A percentile compares a stretch with the other conserved stretches of the same genome.
These are phyloP conservation scores for Sapayoa aenigma DNA, from an alignment of 2,113 vertebrate species.

Conservation along the genomic window DNA sequence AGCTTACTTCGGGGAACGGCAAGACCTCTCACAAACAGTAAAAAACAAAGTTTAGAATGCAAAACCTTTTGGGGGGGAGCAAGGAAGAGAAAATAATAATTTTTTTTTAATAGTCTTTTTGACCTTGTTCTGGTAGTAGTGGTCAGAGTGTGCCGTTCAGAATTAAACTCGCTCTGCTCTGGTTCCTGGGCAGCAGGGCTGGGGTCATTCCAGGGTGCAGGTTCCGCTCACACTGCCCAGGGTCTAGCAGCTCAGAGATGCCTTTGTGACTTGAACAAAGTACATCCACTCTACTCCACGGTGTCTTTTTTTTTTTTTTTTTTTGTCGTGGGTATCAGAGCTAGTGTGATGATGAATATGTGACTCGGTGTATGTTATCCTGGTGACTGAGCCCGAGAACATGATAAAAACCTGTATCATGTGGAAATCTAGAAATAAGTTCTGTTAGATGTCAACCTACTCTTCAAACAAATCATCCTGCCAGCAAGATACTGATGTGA, in stretches of 20 bases:
- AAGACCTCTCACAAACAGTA: background rate
- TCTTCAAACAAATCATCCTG: background rate
- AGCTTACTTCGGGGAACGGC: background rate
- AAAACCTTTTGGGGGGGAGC: background rate
- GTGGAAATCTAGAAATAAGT: background rate
- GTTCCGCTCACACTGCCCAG: rapidly evolving
- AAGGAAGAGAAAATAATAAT: background rate
- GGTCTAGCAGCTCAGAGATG: background rate
- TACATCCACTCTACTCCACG: rapidly evolving
- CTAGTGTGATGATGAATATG: background rate
- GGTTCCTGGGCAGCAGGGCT: constrained; percentile 54
- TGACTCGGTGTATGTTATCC: background rate
- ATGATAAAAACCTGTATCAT: background rate
- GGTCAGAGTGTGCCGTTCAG: background rate
- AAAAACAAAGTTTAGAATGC: rapidly evolving
- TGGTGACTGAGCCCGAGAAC: background rate
- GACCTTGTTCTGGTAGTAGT: no score
- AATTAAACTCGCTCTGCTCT: background rate
- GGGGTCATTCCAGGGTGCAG: background rate
- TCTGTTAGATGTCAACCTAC: background rate
- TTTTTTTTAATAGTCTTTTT: background rate
- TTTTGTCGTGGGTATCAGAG: background rate
- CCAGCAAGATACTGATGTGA: background rate
- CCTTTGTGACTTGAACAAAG: background rate
- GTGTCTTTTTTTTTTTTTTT: background rate